Conservation (phyloP, 2,888 invertebrate genomes). For the Lepidocyrtoides sp. region DNA sequence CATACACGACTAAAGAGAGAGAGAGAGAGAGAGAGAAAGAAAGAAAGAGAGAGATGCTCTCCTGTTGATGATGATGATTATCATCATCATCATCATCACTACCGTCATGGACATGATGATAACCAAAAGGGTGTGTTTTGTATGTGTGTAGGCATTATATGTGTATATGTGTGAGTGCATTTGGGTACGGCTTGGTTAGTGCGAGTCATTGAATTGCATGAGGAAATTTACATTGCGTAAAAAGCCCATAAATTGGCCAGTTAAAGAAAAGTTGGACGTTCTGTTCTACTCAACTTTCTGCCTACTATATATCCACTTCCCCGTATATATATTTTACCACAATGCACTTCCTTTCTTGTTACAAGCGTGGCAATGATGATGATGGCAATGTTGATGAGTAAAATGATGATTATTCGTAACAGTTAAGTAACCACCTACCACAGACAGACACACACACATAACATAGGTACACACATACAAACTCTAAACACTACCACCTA, state of each 20-base stretch:
- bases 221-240: conserved; percentile 77
- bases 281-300: conserved; percentile 2
- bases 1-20: conserved; percentile 32
- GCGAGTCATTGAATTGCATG: conserved; percentile 69
- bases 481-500: too few species aligned
- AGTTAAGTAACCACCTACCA: conserved; percentile 36
- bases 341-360: conserved; percentile 40
- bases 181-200: conserved; percentile 5
- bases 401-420: conserved; percentile 42
- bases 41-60: conserved; percentile 21
- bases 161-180: not conserved
- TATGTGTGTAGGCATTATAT: not conserved
- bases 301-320: not conserved
- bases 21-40: not conserved
- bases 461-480: not conserved
- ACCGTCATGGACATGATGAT: conserved; percentile 1
- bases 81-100: conserved; percentile 15
- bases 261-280: conserved; percentile 67
- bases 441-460: not conserved
- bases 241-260: conserved; percentile 73
- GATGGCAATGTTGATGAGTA: conserved; percentile 51
- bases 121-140: conserved; percentile 50
- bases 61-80: conserved; percentile 37
- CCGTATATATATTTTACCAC: conserved; percentile 9
- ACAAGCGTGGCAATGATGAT: conserved; percentile 23